Conservation (phyloP, 2,888 invertebrate genomes). For the Amphimallon solstitiale region DNA sequence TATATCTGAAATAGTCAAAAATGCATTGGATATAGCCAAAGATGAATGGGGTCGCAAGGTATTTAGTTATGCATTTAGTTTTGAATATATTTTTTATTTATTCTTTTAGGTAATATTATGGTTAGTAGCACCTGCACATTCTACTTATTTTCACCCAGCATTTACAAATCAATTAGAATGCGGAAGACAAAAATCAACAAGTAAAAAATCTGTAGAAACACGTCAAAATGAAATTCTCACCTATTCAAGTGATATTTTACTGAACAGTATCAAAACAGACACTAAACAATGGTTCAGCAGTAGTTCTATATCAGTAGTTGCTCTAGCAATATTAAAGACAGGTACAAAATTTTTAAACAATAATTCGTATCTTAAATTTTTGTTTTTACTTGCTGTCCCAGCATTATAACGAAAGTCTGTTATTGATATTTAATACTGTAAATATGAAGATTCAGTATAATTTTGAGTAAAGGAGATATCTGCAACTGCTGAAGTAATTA, state of each 20-base stretch:
- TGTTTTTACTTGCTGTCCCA: no score
- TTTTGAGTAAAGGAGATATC: no score
- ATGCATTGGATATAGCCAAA: conserved; percentile 74
- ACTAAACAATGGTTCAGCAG: conserved; percentile 75
- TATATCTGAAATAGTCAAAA: conserved; percentile 74
- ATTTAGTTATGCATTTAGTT: conserved; percentile 43
- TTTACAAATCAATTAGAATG: conserved; percentile 78
- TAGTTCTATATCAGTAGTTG: conserved; percentile 74
- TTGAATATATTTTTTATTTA: not conserved
- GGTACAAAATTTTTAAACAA: conserved; percentile 58
- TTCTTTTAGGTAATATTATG: conserved; percentile 76
- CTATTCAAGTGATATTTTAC: conserved; percentile 51
- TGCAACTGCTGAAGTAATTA: no score
- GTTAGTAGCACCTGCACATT: conserved; percentile 84
- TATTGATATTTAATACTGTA: no score
- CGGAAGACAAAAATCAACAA: conserved; percentile 77
- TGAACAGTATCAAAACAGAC: conserved; percentile 59
- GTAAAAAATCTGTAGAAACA: conserved; percentile 77
- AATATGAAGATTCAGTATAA: no score
- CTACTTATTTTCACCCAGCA: conserved; percentile 83
- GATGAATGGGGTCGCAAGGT: conserved; percentile 89
- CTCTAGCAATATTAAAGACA: conserved; percentile 76
- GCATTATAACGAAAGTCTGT: no score
- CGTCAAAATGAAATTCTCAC: conserved; percentile 74
- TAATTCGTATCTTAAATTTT: not conserved